Conservation (phyloP, 1,140 invertebrate genomes). For the Zaprionus inermis region DNA sequence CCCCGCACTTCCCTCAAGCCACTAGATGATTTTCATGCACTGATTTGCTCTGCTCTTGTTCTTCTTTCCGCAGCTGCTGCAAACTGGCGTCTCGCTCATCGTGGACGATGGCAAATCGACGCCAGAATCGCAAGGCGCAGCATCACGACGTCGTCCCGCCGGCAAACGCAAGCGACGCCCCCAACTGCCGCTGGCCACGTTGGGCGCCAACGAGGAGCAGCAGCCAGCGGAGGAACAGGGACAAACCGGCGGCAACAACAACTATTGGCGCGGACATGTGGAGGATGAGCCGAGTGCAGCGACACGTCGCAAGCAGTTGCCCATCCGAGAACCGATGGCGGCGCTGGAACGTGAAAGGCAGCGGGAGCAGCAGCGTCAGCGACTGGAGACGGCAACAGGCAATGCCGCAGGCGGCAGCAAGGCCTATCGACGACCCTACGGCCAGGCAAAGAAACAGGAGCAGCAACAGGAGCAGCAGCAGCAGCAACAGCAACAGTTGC, state of each 20-base stretch:
- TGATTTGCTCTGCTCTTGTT: constrained; percentile 14
- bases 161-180: constrained; percentile 73
- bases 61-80: constrained; percentile 61
- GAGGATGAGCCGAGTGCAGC: constrained; percentile 4
- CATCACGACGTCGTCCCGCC: constrained; percentile 25
- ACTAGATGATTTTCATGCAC: neutral
- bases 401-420: constrained; percentile 43
- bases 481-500: neutral
- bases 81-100: constrained; percentile 75
- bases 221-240: constrained; percentile 37
- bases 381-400: constrained; percentile 29
- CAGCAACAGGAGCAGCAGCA: constrained; percentile 5
- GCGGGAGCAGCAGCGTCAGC: constrained; percentile 44
- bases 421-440: constrained; percentile 75
- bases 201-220: constrained; percentile 64
- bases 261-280: constrained; percentile 7
- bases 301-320: constrained; percentile 39
- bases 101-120: constrained; percentile 68
- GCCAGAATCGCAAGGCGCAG: constrained; percentile 27
- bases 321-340: constrained; percentile 56
- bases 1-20: neutral
- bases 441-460: constrained; percentile 70
- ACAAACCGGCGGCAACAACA: constrained; percentile 22
- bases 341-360: constrained; percentile 53
- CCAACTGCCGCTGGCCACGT: constrained; percentile 63